Evolutionary conservation across 2,888 invertebrate species (phyloP), one percentile per base, ranked within the genome.

Genomic region (Drosophila robusta): DNA sequence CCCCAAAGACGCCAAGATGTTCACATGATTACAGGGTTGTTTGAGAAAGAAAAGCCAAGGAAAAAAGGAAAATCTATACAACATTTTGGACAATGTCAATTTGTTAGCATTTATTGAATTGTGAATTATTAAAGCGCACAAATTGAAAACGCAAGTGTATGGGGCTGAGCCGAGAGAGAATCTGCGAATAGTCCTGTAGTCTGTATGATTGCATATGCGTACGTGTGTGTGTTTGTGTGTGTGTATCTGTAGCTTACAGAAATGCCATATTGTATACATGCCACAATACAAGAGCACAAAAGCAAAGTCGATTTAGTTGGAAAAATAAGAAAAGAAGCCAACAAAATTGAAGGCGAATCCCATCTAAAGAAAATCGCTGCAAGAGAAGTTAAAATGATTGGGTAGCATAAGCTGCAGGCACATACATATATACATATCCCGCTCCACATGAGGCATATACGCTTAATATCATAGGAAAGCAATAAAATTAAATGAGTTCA

Each of bases 51-150:
- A 77, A 63, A 63, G 44, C 52, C 22, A 16, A 38, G 42, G 36
- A 34, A 47, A 46, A 65, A 65, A 56, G 62, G 56, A 75, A 78
- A 78, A 79, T 75, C 79, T 73, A 78, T 79, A 79, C 67, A 75
- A 72, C 66, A 62, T 69, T 82, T 87, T 78, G 89, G 88, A 88
- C 87, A 87, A 89, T 87, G 89, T 83, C 89, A 82, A 87, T 84
- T 87, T 87, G 87, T 88, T 89, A 87, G 88, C 88, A 87, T 89
- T 89, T 89, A 89, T 90, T 89, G 89, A 89, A 89, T 86, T 87
- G 89, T 90, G 87, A 90, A 89, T 89, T 90, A 89, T 89, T 89
- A 89, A 89, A 88, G 89, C 85, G 77, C 63, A 86, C 86, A 89
- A 90, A 89, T 90, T 89, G 90, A 90, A 90, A 84, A 71, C 73